A percentile compares a stretch with the other conserved stretches of the same genome.
phyloP scores from a whole-genome alignment of 2,888 invertebrate genomes.

The Scaeva pyrastri region DNA sequence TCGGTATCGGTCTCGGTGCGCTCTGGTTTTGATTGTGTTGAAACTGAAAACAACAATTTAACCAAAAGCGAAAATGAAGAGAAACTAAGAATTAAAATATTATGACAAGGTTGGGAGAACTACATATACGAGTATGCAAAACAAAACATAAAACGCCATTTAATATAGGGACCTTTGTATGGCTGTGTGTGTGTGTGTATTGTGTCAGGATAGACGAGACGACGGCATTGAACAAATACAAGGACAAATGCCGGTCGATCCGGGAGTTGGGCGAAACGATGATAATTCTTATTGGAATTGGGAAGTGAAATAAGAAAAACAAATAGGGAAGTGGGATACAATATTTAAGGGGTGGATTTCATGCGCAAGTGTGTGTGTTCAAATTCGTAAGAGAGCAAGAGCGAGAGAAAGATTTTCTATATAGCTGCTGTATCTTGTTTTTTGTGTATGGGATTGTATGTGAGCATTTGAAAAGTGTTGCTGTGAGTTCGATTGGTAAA shows the following conservation, averaged over 20 bases:
- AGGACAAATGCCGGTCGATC: neutral
- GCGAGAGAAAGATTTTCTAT: neutral
- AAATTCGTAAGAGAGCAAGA: neutral
- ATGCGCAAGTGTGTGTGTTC: neutral
- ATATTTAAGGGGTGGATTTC: constrained; percentile 13
- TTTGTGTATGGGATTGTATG: neutral
- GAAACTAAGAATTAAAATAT: constrained; percentile 49
- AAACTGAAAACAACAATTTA: constrained; percentile 35
- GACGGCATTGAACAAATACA: constrained; percentile 70
- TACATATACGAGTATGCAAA: constrained; percentile 16
- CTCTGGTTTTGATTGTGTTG: constrained; percentile 54
- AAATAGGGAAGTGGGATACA: constrained; percentile 1
- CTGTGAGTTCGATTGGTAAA: no score
- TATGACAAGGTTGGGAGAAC: constrained; percentile 1
- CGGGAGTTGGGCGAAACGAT: constrained; percentile 20
- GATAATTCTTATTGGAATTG: constrained; percentile 45
- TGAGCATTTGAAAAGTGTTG: constrained; percentile 4
- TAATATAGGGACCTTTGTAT: neutral
- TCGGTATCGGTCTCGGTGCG: no score
- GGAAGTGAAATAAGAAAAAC: neutral
- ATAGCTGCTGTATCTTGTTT: no score
- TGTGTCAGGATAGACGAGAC: constrained; percentile 68
- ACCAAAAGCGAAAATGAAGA: constrained; percentile 63
- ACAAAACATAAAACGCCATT: constrained; percentile 9
- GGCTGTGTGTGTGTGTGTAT: constrained; percentile 71